Evolutionary conservation across 1,140 invertebrate species (phyloP).

Genomic region (Agraylea sexmaculata): DNA sequence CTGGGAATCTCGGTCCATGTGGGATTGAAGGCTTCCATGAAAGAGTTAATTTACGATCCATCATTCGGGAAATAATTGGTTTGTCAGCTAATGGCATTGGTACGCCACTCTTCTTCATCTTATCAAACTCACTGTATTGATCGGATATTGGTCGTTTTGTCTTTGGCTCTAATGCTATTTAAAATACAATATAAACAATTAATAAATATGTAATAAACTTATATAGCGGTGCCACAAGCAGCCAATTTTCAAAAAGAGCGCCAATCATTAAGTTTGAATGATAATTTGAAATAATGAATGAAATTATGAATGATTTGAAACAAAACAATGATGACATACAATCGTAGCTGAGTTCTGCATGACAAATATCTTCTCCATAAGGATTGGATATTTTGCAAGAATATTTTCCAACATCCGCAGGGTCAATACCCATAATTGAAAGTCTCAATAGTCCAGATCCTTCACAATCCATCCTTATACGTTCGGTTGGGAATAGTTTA

Average conservation of each 20-base stretch:
- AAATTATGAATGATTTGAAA: conserved; percentile 6
- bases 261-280: not conserved
- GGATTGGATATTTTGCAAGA: conserved; percentile 69
- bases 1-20: conserved; percentile 62
- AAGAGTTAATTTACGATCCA: conserved; percentile 69
- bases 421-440: conserved; percentile 58
- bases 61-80: conserved; percentile 82
- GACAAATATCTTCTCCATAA: conserved; percentile 72
- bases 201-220: conserved; percentile 1
- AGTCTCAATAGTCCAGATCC: conserved; percentile 68
- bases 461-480: conserved; percentile 72
- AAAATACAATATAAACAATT: conserved; percentile 12
- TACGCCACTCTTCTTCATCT: conserved; percentile 65
- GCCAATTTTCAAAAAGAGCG: conserved; percentile 5
- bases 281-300: conserved; percentile 16
- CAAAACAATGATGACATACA: conserved; percentile 43
- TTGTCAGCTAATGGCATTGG: conserved; percentile 74
- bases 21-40: conserved; percentile 88
- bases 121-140: conserved; percentile 74
- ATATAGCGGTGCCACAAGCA: too few species aligned
- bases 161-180: conserved; percentile 53
- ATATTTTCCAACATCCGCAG: conserved; percentile 73
- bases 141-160: conserved; percentile 60
- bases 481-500: conserved; percentile 65
- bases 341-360: conserved; percentile 69